These are phyloP conservation scores for Coryphaenoides rupestris DNA, from an alignment of 2,113 vertebrate genomes.

Conservation along the genomic window DNA sequence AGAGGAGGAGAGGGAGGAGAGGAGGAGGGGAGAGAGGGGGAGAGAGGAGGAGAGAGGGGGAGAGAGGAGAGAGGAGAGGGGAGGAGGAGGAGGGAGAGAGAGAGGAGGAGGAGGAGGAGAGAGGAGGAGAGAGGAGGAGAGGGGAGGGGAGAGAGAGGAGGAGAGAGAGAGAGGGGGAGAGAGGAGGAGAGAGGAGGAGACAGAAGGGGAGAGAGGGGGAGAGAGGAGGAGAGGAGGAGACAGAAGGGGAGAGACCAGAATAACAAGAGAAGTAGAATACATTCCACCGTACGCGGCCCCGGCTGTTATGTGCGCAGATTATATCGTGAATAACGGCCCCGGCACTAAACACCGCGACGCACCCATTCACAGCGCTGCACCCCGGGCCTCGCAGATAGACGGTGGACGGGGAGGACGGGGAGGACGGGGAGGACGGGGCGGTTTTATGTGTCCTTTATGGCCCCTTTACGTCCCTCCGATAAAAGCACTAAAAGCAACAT, in stretches of 20 bases:
- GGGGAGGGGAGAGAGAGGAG: not conserved
- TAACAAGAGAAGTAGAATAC: not conserved
- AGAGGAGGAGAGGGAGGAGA: too few species aligned
- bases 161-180: not conserved
- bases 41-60: too few species aligned
- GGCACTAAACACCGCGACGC: not conserved
- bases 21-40: not conserved
- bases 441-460: too few species aligned
- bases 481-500: too few species aligned
- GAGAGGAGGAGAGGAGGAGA: not conserved
- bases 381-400: too few species aligned
- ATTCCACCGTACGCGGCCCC: too few species aligned
- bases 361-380: not conserved
- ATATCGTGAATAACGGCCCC: not conserved
- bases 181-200: not conserved
- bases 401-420: not conserved
- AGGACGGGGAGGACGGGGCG: not conserved
- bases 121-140: not conserved
- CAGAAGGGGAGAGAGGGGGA: not conserved
- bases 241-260: not conserved
- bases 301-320: too few species aligned
- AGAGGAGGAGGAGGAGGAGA: not conserved
- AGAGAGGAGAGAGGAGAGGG: not conserved
- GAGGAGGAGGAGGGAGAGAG: not conserved
- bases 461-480: too few species aligned